A percentile compares a stretch with the other conserved stretches of the same genome.
Evolutionary conservation across 1,140 invertebrate genomes (phyloP).

Genomic region (Hirudo medicinalis): DNA sequence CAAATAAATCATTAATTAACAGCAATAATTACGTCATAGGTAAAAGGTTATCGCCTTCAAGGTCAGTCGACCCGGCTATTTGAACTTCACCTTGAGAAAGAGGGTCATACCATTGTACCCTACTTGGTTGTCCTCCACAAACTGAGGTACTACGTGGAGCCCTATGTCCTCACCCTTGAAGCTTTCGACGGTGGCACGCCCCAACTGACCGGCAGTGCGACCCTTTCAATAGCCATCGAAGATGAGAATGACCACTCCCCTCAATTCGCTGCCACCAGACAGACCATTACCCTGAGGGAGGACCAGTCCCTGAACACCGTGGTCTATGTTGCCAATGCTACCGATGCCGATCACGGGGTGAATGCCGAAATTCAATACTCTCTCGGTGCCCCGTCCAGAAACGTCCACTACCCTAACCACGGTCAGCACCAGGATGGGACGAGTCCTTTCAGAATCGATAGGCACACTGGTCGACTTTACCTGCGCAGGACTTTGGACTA

Average conservation of each 20-base stretch:
- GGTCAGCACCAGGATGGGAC: neutral
- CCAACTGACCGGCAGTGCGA: conserved; percentile 49
- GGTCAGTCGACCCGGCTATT: neutral
- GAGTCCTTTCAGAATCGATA: neutral
- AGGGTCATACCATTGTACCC: neutral
- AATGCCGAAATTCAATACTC: conserved; percentile 12
- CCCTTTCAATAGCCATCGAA: conserved; percentile 51
- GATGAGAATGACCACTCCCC: conserved; percentile 66
- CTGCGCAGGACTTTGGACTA: conserved; percentile 9
- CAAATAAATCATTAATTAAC: too few species aligned
- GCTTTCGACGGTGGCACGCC: conserved; percentile 13
- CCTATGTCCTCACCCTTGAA: conserved; percentile 7
- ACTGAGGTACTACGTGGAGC: neutral
- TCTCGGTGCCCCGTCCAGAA: neutral
- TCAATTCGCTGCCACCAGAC: conserved; percentile 61
- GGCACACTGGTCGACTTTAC: neutral
- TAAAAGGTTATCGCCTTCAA: neutral
- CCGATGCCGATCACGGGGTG: conserved; percentile 63
- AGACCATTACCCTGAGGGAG: conserved; percentile 61
- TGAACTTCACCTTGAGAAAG: conserved; percentile 10
- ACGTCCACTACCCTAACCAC: neutral
- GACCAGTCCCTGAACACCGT: conserved; percentile 34
- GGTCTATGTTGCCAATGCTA: conserved; percentile 45
- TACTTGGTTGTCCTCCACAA: neutral
- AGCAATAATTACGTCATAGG: neutral